Evolutionary conservation across 2,888 invertebrate genomes (phyloP).

Genomic region (Sinopyrophorus schimmeli): DNA sequence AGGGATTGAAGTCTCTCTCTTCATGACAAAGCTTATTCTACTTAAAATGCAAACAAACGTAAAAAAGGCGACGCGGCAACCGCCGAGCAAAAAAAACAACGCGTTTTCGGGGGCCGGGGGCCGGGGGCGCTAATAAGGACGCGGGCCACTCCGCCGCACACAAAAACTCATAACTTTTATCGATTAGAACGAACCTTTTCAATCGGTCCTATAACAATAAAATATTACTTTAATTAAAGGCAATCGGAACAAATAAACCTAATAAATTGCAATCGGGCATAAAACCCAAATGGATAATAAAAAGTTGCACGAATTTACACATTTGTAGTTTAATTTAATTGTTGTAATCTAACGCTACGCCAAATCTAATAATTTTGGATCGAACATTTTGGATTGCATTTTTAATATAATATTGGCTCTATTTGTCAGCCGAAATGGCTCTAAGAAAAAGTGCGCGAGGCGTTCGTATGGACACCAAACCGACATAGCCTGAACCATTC

Average conservation of each 20-base stretch:
- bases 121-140: too few species aligned
- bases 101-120: neutral
- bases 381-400: too few species aligned
- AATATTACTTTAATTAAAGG: conserved; percentile 39
- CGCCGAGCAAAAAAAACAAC: conserved; percentile 3
- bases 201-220: conserved; percentile 35
- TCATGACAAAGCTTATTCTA: conserved; percentile 10
- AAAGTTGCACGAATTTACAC: conserved; percentile 28
- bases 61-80: neutral
- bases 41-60: conserved; percentile 16
- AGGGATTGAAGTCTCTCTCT: conserved; percentile 16
- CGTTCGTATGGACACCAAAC: too few species aligned
- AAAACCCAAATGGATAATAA: conserved; percentile 27
- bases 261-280: conserved; percentile 28
- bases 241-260: conserved; percentile 26
- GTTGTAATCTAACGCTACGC: conserved; percentile 17
- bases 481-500: too few species aligned
- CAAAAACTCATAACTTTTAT: conserved; percentile 26
- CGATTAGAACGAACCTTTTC: conserved; percentile 33
- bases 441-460: too few species aligned
- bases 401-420: too few species aligned
- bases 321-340: conserved; percentile 24
- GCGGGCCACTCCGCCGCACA: too few species aligned
- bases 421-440: too few species aligned
- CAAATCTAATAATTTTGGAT: conserved; percentile 18